Evolutionary conservation across 2,113 vertebrate genomes (phyloP), one percentile per base, ranked within the genome.

Genomic region (Urocynchramus pylzowi): DNA sequence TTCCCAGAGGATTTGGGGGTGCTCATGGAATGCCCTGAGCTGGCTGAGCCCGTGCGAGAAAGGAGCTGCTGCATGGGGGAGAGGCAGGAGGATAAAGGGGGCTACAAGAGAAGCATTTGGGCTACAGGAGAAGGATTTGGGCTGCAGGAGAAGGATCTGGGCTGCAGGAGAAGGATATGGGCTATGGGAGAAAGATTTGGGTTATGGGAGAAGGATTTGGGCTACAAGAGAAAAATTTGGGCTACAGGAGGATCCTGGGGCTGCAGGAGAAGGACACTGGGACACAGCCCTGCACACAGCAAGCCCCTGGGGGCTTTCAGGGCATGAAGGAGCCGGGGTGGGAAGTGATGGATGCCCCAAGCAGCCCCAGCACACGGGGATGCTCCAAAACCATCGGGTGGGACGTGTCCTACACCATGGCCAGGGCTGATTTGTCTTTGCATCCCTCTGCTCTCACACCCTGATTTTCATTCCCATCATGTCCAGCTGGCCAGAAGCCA

Each of bases 391-490:
- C 54, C 0, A 0, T 26, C 3, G 2, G 31, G n/a, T 6, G 5
- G 52, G 67, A 50, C 0, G 13, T 26, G 35, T 2, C 22, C 4
- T 0, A 52, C 52, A 20, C 4, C 4, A 11, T 2, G 1, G 50
- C 16, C 2, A 0, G 57, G 30, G 19, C 57, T 71, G 69, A 8
- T 33, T 16, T 37, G 7, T 23, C 53, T 33, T 8, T 30, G 75
- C 68, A 44, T 6, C 85, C 56, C 70, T 31, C 42, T 16, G 57
- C 78, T 80, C 91, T 45, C 71, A 7, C 16, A 2, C 37, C 63
- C 95, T 91, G 60, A 86, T 96, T 96, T 57, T 82, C 84, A 97
- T 97, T 96, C 95, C 84, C 18, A 5, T 88, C 94, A 54, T 75
- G 90, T 95, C 64, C 50, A 17, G 8, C 78, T 95, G 96, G 95